Base-by-base conservation (phyloP, 2,113 vertebrate species). In the Eretmochelys imbricata region DNA sequence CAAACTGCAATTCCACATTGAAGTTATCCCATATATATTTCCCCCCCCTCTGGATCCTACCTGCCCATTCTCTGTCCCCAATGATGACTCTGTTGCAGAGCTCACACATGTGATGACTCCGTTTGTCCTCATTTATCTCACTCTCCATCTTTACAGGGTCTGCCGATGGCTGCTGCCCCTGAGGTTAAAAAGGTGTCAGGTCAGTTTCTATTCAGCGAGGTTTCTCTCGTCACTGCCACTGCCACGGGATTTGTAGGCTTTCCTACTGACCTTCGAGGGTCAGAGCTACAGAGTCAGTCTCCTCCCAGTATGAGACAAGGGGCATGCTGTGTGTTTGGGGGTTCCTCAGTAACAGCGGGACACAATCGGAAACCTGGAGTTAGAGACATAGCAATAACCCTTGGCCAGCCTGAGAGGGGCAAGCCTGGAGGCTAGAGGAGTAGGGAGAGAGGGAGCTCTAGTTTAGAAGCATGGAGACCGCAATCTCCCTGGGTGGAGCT, bases 31-130 rank as follows among this genome's bases (percentile, higher is more conserved):
- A 35, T 38, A 55, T 79, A 5, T 72, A 31, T 75, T 25, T 24
- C 5, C 10, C 6, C 25, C 53, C 53, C 0, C 0, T 0, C 38
- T 6, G 2, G 6, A 62, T n/a, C 89, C 98, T 98, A 99, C 99
- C 99, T 98, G 98, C 98, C 99, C 99, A 99, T 96, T 99, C 99
- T 81, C 98, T 97, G 97, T 99, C 99, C 16, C 99, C 99, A 2
- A 99, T 98, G 98, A 99, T 99, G 87, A 99, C 93, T 62, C 98
- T 99, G 94, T 98, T 95, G 9, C 99, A 99, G 53, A 98, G 92
- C 46, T 99, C 98, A 55, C 99, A 99, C 19, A 96, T 72, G 14
- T 97, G 98, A 5, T 88, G 97, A 85, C 98, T 99, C 62, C 99
- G 97, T 93, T 99, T 99, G 98, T 99, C 99, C 82, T 98, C 98